phyloP scores from a whole-genome alignment of 2,888 invertebrate species.

The Labia minor region DNA sequence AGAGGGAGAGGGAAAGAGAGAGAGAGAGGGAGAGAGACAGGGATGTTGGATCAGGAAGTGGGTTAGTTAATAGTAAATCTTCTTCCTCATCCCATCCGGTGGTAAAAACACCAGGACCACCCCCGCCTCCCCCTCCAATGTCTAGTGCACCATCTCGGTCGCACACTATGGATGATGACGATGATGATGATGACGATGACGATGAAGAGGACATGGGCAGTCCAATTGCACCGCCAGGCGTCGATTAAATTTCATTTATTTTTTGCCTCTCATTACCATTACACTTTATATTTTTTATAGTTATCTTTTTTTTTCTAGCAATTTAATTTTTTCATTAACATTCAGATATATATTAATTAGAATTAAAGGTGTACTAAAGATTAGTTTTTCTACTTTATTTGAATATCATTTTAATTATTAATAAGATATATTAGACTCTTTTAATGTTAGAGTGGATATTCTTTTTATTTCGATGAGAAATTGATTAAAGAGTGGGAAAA shows the following conservation, averaged over 20 bases:
- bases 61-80: slow-evolving; percentile 17
- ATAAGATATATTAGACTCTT: neutral
- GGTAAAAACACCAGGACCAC: neutral
- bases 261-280: neutral
- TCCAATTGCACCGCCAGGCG: neutral
- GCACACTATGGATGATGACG: neutral
- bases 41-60: neutral
- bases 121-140: neutral
- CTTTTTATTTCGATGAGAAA: neutral
- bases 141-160: neutral
- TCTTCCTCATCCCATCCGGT: neutral
- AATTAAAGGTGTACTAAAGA: neutral
- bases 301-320: neutral
- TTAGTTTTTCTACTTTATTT: neutral
- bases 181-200: neutral
- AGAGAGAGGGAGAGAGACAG: too few relatives aligned
- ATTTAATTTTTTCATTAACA: neutral
- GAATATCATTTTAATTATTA: neutral
- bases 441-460: neutral
- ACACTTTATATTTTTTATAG: neutral
- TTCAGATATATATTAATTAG: neutral
- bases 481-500: neutral
- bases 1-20: neutral
- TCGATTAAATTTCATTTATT: neutral
- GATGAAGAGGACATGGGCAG: neutral